Evolutionary conservation across 2,797 vertebrate genomes (phyloP).

Genomic region (Cottoperca gobio): DNA sequence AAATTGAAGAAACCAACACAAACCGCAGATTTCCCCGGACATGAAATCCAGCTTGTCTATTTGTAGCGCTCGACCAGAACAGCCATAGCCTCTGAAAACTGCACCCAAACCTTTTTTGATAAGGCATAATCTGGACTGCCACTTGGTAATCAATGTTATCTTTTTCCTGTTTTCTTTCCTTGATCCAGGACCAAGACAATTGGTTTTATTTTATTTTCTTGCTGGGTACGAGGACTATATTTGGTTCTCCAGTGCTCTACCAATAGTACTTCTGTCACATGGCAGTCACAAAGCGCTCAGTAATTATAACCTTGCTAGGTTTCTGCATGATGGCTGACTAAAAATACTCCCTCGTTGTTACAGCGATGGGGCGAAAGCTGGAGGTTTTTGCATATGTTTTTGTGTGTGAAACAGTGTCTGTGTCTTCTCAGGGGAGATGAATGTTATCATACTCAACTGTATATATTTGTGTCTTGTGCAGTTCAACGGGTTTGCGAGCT

Average conservation of each 20-base stretch:
- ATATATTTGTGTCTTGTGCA: neutral
- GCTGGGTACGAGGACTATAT: constrained; percentile 74
- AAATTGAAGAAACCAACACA: constrained; percentile 47
- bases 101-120: constrained; percentile 52
- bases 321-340: constrained; percentile 73
- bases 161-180: constrained; percentile 36
- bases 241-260: constrained; percentile 75
- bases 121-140: constrained; percentile 40
- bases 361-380: constrained; percentile 50
- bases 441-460: neutral
- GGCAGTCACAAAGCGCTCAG: constrained; percentile 80
- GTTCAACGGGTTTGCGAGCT: constrained; percentile 14
- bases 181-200: constrained; percentile 48
- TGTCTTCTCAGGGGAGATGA: constrained; percentile 21
- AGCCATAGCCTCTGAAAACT: constrained; percentile 39
- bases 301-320: constrained; percentile 82
- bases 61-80: constrained; percentile 34
- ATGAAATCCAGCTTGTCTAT: constrained; percentile 39
- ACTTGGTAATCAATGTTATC: constrained; percentile 60
- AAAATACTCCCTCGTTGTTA: constrained; percentile 80
- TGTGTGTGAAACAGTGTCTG: constrained; percentile 33
- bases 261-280: constrained; percentile 81
- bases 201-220: constrained; percentile 52
- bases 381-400: constrained; percentile 25
- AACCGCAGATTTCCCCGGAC: constrained; percentile 46